phyloP scores from a whole-genome alignment of 2,113 vertebrate species.

The Procavia capensis region DNA sequence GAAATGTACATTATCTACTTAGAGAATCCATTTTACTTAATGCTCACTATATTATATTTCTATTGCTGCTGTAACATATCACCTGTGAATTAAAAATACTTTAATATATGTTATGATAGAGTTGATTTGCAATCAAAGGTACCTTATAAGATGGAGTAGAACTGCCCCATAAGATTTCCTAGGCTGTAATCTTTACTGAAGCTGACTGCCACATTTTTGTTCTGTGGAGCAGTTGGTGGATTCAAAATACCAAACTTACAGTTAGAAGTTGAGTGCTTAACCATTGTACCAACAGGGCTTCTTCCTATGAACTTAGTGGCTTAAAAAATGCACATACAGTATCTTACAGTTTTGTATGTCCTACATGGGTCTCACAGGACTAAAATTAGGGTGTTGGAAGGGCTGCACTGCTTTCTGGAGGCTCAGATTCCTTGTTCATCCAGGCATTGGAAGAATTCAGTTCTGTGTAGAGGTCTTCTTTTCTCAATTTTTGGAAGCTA shows the following conservation, averaged over 20 bases:
- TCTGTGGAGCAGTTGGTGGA: too few relatives aligned
- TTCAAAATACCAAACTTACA: too few relatives aligned
- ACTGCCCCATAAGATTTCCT: neutral
- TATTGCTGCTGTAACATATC: neutral
- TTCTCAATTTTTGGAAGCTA: neutral
- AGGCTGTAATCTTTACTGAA: neutral
- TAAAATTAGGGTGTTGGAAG: neutral
- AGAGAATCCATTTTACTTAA: conserved; percentile 39
- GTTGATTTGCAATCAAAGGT: neutral
- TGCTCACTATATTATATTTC: conserved; percentile 10
- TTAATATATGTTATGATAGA: neutral
- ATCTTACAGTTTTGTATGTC: neutral
- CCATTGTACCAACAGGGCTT: neutral
- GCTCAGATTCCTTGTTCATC: neutral
- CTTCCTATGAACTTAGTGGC: neutral
- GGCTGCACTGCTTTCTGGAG: neutral
- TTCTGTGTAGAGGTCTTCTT: neutral
- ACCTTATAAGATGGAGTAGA: neutral
- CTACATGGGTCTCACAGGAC: neutral
- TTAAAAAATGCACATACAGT: conserved; percentile 16
- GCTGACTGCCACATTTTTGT: too few relatives aligned
- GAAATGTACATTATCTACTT: neutral
- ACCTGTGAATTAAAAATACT: neutral
- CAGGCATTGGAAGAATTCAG: conserved; percentile 2
- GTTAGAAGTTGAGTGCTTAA: neutral